Conservation (phyloP, 2,888 invertebrate genomes). For the Electrophaes corylata region DNA sequence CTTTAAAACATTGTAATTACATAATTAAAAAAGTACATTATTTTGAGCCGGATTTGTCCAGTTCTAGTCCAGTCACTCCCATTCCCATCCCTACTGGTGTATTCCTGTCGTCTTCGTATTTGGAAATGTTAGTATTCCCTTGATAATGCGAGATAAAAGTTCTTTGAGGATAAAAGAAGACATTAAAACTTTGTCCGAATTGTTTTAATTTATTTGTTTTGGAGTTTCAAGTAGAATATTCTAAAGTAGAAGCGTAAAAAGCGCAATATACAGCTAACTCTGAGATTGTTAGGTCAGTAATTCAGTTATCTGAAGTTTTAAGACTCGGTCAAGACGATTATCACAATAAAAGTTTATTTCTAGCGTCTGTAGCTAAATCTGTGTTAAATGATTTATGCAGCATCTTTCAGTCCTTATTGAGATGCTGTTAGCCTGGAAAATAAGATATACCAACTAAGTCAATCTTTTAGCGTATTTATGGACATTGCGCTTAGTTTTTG, state of each 20-base stretch:
- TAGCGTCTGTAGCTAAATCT: too few relatives aligned
- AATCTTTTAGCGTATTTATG: too few relatives aligned
- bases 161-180: conserved; percentile 31
- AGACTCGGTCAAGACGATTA: too few relatives aligned
- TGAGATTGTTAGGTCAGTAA: background rate
- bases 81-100: conserved; percentile 4
- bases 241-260: background rate
- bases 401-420: too few relatives aligned
- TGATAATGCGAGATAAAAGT: conserved; percentile 32
- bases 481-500: too few relatives aligned
- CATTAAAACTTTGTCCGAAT: conserved; percentile 29
- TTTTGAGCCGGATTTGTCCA: background rate
- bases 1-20: too few relatives aligned
- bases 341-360: too few relatives aligned
- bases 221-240: conserved; percentile 8
- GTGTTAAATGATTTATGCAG: too few relatives aligned
- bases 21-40: too few relatives aligned
- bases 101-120: conserved; percentile 17
- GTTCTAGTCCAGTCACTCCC: background rate
- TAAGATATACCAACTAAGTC: too few relatives aligned
- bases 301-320: too few relatives aligned
- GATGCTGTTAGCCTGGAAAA: too few relatives aligned
- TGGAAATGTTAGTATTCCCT: conserved; percentile 24
- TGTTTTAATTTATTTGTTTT: conserved; percentile 31
- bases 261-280: background rate